A percentile compares a stretch with the other conserved stretches of the same genome.
These are phyloP conservation scores for Dendrophyllia cribrosa DNA, from an alignment of 64 coral and sea anemone species.

Conservation along the genomic window DNA sequence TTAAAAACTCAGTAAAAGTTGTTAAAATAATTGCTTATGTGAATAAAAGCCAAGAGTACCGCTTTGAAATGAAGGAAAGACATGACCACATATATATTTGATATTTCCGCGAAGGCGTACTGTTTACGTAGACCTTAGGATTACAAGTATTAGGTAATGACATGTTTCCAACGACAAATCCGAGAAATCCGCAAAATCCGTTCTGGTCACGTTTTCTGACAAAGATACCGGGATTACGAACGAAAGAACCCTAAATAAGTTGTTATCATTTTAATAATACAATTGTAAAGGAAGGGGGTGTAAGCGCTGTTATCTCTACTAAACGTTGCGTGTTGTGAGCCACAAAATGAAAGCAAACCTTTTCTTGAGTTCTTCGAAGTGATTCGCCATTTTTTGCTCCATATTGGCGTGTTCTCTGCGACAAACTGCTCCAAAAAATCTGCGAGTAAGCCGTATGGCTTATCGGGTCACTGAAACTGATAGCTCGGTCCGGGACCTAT, in stretches of 20 bases:
- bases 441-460: neutral
- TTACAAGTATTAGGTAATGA: too few species aligned
- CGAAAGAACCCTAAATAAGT: neutral
- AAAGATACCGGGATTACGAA: neutral
- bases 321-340: neutral
- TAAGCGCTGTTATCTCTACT: neutral
- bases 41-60: too few species aligned
- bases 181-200: neutral
- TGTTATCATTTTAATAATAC: neutral
- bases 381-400: neutral
- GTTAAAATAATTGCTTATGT: too few species aligned
- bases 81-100: too few species aligned
- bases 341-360: conserved; percentile 23
- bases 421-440: too few species aligned
- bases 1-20: too few species aligned
- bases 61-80: too few species aligned
- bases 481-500: neutral
- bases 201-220: neutral
- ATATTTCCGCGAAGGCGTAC: too few species aligned
- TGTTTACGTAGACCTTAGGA: too few species aligned
- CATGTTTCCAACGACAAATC: neutral
- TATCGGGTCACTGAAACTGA: neutral
- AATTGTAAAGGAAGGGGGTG: neutral
- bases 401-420: neutral
- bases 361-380: conserved; percentile 9